Evolutionary conservation across 1,140 invertebrate genomes (phyloP).

Genomic region (Cotesia glomerata): DNA sequence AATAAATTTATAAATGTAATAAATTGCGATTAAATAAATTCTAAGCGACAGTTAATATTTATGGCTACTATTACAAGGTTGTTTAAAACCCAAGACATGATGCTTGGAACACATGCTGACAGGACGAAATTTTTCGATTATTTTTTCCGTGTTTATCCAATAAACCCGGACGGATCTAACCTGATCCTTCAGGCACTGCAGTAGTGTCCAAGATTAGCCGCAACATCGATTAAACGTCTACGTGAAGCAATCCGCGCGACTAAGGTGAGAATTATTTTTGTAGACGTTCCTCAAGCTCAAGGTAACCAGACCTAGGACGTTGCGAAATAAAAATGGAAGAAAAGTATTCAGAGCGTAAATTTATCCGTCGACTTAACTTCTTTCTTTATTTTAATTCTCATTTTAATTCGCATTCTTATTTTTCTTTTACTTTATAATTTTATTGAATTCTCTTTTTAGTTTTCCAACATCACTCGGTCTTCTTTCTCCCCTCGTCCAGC

Average conservation of each 20-base stretch:
- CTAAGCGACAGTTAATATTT: too few relatives aligned
- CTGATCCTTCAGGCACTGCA: neutral
- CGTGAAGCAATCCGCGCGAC: neutral
- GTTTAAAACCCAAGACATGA: too few relatives aligned
- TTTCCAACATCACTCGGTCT: neutral
- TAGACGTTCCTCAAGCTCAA: neutral
- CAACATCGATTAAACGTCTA: constrained; percentile 20
- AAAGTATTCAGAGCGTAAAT: constrained; percentile 11
- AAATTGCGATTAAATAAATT: too few relatives aligned
- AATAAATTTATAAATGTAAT: too few relatives aligned
- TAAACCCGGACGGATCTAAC: too few relatives aligned
- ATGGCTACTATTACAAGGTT: too few relatives aligned
- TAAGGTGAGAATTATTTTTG: neutral
- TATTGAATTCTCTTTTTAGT: neutral
- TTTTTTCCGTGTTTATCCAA: neutral
- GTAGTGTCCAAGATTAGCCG: constrained; percentile 4
- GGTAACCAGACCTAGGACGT: neutral
- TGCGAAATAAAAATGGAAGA: neutral
- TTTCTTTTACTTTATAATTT: constrained; percentile 1
- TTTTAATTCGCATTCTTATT: neutral
- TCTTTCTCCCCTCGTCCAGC: neutral
- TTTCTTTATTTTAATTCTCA: neutral
- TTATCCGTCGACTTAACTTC: neutral
- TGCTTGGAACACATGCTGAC: too few relatives aligned
- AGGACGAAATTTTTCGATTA: neutral